A percentile compares a stretch with the other conserved stretches of the same genome.
Conservation (phyloP, 2,797 vertebrate genomes). For the Basileuterus tristriatus region DNA sequence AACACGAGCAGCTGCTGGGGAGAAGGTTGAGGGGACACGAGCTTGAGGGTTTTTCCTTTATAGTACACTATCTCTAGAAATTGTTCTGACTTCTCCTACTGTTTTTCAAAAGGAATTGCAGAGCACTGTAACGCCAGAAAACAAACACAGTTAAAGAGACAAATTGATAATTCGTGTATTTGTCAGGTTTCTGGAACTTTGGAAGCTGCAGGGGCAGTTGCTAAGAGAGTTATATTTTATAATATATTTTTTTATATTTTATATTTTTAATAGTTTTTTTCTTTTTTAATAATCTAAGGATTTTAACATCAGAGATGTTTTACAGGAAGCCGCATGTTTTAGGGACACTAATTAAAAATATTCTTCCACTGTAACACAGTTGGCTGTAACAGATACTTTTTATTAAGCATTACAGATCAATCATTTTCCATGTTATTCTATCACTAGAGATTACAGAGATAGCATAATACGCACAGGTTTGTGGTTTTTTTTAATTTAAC, state of each 20-base stretch:
- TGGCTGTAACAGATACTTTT: neutral
- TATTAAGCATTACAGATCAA: constrained; percentile 4
- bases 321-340: constrained; percentile 36
- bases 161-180: neutral
- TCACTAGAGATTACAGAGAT: neutral
- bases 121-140: neutral
- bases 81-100: neutral
- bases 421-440: neutral
- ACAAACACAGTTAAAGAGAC: neutral
- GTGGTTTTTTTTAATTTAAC: neutral
- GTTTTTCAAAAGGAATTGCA: neutral
- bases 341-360: constrained; percentile 41
- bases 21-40: neutral
- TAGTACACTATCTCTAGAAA: neutral
- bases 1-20: neutral
- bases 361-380: constrained; percentile 2
- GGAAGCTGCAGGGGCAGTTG: constrained; percentile 4
- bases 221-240: neutral
- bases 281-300: neutral
- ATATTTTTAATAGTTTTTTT: neutral
- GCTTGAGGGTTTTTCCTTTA: neutral
- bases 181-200: neutral
- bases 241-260: neutral
- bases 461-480: neutral
- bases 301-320: neutral